Base-by-base conservation (phyloP, 2,797 vertebrate genomes). In the Cygnus olor region DNA sequence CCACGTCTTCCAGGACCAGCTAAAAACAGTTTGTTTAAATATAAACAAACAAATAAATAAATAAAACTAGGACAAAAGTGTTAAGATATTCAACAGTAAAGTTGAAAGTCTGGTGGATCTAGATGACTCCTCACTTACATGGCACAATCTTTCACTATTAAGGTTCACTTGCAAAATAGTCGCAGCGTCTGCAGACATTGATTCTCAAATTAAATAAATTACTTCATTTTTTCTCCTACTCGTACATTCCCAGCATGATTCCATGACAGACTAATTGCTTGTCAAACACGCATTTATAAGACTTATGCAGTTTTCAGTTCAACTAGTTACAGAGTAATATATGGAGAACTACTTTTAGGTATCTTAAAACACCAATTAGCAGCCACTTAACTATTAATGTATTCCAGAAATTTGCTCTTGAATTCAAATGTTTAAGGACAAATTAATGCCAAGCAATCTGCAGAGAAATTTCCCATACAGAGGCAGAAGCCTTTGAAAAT, bases 191-290 rank as follows among this genome's bases (percentile, higher is more conserved):
- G 42, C 45, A 87, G 65, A 78, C 51, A 36, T 76, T 80, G 45
- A 36, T 49, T 93, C 78, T 72, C 74, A 76, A 72, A 51, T 82
- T 63, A 47, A 58, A 64, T 86, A 36, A 86, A 56, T 94, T 28
- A 73, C 24, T 73, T 74, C 0, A 7, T 68, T 80, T 65, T 65
- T 91, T 89, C 27, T 73, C 60, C 85, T 71, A 80, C 47, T 92
- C 36, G 68, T 47, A 68, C 20, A 28, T 65, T 79, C 40, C 54
- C 61, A 77, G 32, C 44, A 45, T 61, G 73, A 80, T 72, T 69
- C 64, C 81, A 56, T 32, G 66, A 84, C 87, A 89, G 45, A 89
- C n/a, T 81, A 82, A 93, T 78, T 77, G 74, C 85, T 72, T 80
- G 21, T 80, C 82, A 91, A 92, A 91, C 73, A 80, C n/a, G 9